phyloP scores from a whole-genome alignment of 2,797 vertebrate genomes.

The Danio jaintianensis region DNA sequence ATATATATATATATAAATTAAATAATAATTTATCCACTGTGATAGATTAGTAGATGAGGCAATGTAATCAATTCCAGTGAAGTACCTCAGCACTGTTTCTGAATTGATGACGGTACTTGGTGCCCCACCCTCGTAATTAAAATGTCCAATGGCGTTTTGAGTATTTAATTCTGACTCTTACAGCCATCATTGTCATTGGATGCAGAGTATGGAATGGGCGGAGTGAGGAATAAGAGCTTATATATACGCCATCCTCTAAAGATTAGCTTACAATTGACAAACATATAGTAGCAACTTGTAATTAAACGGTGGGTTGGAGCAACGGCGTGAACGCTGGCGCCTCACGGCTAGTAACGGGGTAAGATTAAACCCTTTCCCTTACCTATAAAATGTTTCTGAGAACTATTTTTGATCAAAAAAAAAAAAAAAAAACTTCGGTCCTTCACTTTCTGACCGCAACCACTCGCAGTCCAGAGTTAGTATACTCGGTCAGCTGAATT shows the following conservation, averaged over 20 bases:
- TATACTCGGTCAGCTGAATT: background rate
- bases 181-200: slow-evolving; percentile 23
- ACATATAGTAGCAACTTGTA: background rate
- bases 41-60: slow-evolving; percentile 19
- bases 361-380: slow-evolving; percentile 5
- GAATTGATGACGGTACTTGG: background rate
- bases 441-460: background rate
- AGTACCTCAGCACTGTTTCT: background rate
- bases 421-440: background rate
- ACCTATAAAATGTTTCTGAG: background rate
- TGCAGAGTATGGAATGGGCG: slow-evolving; percentile 11
- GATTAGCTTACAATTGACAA: slow-evolving; percentile 1
- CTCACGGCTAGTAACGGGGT: slow-evolving; percentile 43
- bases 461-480: background rate
- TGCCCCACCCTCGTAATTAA: background rate
- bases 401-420: background rate
- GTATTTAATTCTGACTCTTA: background rate
- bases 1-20: too few relatives aligned
- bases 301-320: slow-evolving; percentile 22
- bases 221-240: background rate
- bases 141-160: slow-evolving; percentile 21
- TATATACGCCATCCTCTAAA: background rate
- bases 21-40: background rate
- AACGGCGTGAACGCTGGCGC: slow-evolving; percentile 37
- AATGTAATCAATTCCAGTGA: background rate